Evolutionary conservation across 2,113 vertebrate genomes (phyloP), one percentile per base, ranked within the genome.

Genomic region (Orthonyx spaldingii): DNA sequence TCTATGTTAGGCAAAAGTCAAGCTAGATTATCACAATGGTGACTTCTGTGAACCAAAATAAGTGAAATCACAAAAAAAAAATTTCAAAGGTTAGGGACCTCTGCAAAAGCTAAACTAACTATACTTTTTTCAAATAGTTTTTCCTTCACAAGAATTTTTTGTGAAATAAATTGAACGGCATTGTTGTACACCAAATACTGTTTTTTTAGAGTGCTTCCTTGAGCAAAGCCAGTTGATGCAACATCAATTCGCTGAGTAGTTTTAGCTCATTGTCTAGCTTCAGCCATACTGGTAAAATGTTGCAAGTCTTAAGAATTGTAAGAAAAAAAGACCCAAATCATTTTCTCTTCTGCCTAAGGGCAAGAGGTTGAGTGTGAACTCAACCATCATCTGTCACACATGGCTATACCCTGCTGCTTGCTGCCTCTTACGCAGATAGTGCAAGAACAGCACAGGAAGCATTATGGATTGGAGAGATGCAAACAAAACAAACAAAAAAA

Each of bases 1-100:
- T 75, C 93, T 94, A 91, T 76, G 89, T 76, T 79, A 94, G 52
- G 61, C 91, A 95, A 91, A 94, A 96, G 77, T 76, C 81, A 96
- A 93, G 70, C 89, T 96, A 96, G 84, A 96, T 96, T 91, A 96
- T 96, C 95, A 97, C 95, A 96, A 96, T 97, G 96, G 95, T 1
- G 10, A 92, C 84, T 95, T 97, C 89, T 89, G 93, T 95, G 95
- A 94, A 87, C 87, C 89, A 83, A 91, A 76, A 53, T 18, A 17
- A 56, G 32, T 44, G 11, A 23, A 78, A 55, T 64, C 88, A 52
- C 17, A 75, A 84, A 80, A 87, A 46, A 39, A 19, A 64, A 47
- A 47, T 37, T 60, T 57, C 33, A 80, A 77, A 61, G 12, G 11
- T 50, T 65, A 88, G 75, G 78, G 84, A 95, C 61, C 75, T 95